phyloP scores from a whole-genome alignment of 1,140 invertebrate genomes.

The Drosophila ambigua region DNA sequence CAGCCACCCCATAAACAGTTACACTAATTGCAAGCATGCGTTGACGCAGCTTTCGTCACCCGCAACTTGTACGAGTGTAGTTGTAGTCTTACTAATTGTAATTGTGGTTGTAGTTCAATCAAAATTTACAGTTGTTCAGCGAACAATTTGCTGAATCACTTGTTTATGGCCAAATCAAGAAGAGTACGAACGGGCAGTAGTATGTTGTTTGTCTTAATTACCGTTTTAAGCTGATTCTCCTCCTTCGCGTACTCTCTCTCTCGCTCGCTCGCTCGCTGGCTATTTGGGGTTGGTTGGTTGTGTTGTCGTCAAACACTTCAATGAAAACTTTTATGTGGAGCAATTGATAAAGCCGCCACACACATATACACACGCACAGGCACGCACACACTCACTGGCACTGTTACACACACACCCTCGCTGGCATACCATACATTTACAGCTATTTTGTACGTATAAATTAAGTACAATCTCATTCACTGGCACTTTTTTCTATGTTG shows the following conservation, averaged over 20 bases:
- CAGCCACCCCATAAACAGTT: conserved; percentile 54
- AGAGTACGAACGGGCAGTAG: not conserved
- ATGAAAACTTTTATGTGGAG: conserved; percentile 73
- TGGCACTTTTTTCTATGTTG: conserved; percentile 68
- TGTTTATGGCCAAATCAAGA: conserved; percentile 76
- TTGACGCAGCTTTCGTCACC: conserved; percentile 51
- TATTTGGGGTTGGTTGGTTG: conserved; percentile 5
- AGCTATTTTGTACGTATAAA: conserved; percentile 70
- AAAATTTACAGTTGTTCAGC: conserved; percentile 66
- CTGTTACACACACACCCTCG: conserved; percentile 16
- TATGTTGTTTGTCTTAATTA: conserved; percentile 76
- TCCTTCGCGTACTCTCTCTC: not conserved
- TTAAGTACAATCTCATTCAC: conserved; percentile 79
- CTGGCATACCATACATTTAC: conserved; percentile 32
- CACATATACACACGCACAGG: conserved; percentile 12
- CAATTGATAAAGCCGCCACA: conserved; percentile 75
- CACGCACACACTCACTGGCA: conserved; percentile 23
- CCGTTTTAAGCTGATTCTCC: conserved; percentile 70
- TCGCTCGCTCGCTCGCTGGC: conserved; percentile 2
- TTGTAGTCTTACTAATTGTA: conserved; percentile 25
- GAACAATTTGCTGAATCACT: conserved; percentile 75
- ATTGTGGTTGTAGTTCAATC: conserved; percentile 33
- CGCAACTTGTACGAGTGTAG: conserved; percentile 7
- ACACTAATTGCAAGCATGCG: conserved; percentile 79
- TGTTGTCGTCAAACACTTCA: conserved; percentile 74